Evolutionary conservation across 1,140 invertebrate species (phyloP).

Genomic region (Aphis craccivora): DNA sequence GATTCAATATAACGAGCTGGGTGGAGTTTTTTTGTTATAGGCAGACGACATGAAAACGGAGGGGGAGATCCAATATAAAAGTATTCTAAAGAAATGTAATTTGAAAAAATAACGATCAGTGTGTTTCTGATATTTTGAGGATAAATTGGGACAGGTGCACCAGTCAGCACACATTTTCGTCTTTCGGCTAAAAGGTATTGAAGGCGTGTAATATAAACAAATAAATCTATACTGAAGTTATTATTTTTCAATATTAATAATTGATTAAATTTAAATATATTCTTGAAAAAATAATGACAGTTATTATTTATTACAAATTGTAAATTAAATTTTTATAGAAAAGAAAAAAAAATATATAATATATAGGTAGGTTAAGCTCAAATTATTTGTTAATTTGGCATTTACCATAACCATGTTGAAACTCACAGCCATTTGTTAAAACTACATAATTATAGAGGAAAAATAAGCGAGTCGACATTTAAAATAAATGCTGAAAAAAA

Average conservation of each 20-base stretch:
- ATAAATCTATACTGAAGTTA: background rate
- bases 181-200: background rate
- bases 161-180: conserved; percentile 33
- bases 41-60: conserved; percentile 32
- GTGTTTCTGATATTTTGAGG: conserved; percentile 40
- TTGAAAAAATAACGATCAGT: conserved; percentile 53
- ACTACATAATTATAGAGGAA: background rate
- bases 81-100: conserved; percentile 56
- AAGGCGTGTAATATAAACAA: background rate
- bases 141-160: conserved; percentile 51
- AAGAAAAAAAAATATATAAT: background rate
- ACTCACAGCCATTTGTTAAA: background rate
- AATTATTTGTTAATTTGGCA: background rate
- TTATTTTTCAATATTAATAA: background rate
- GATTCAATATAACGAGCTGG: conserved; percentile 50
- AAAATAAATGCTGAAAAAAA: background rate
- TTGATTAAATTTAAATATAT: background rate
- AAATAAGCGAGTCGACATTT: background rate
- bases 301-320: background rate
- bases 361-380: background rate
- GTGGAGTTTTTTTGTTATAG: conserved; percentile 49
- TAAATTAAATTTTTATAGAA: background rate
- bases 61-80: conserved; percentile 47
- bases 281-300: background rate
- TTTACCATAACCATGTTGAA: background rate